phyloP scores from a whole-genome alignment of 1,140 invertebrate species.

The Cherax quadricarinatus region DNA sequence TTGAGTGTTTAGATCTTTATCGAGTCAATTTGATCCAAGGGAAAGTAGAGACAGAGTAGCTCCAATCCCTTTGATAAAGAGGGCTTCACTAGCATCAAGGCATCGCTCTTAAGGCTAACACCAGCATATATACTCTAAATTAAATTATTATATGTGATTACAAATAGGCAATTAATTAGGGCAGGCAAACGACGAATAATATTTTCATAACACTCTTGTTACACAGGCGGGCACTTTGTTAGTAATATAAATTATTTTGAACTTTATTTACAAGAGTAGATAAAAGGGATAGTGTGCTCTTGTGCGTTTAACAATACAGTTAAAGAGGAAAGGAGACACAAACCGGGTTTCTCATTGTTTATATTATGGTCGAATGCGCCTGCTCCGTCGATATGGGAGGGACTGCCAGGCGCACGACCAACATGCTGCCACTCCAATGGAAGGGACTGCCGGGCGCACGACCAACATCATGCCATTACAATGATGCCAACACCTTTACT shows the following conservation, averaged over 20 bases:
- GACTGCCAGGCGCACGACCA: background rate
- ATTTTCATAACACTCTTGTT: background rate
- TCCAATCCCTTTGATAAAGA: too few relatives aligned
- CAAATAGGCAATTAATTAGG: background rate
- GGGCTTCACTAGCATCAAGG: too few relatives aligned
- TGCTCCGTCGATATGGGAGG: background rate
- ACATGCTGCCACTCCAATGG: background rate
- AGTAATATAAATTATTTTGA: background rate
- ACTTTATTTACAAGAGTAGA: background rate
- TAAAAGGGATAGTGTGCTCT: background rate
- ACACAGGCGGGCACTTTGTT: background rate
- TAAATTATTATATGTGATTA: background rate
- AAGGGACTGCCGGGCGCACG: background rate
- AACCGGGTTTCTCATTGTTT: background rate
- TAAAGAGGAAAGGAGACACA: background rate
- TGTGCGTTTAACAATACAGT: background rate
- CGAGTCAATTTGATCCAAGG: too few relatives aligned
- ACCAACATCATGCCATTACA: background rate
- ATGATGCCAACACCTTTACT: background rate
- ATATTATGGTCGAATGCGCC: constrained; percentile 1
- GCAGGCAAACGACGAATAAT: background rate
- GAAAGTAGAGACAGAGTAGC: too few relatives aligned
- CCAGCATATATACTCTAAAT: background rate
- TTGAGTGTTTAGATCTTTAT: too few relatives aligned
- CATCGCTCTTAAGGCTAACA: too few relatives aligned